phyloP scores from a whole-genome alignment of 2,113 vertebrate species.

The Gopherus evgoodei region DNA sequence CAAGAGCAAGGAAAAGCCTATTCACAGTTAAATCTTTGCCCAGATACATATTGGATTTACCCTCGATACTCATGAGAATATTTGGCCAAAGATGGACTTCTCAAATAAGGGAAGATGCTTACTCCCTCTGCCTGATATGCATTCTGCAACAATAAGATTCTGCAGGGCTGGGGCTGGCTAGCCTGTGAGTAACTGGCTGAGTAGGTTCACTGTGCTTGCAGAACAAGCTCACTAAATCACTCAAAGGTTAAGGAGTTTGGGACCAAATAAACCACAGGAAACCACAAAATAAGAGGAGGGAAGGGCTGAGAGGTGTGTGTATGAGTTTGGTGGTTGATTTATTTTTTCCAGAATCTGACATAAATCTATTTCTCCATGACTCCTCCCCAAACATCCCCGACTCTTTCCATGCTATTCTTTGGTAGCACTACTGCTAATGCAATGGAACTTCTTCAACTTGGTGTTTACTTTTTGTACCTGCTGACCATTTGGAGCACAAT shows the following conservation, averaged over 20 bases:
- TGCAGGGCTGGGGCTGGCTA: background rate
- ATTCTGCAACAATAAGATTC: background rate
- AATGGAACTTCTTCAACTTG: background rate
- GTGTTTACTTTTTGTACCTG: background rate
- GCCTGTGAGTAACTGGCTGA: background rate
- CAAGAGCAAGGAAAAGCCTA: background rate
- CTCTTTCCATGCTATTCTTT: background rate
- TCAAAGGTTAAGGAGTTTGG: background rate
- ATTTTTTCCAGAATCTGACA: background rate
- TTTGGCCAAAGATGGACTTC: background rate
- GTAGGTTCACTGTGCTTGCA: background rate
- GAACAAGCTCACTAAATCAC: background rate
- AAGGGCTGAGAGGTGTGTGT: background rate
- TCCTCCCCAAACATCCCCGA: background rate
- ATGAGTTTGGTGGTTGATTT: background rate
- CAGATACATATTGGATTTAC: background rate
- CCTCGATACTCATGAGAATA: background rate
- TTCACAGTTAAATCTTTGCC: background rate
- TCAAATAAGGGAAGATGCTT: background rate
- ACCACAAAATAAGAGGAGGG: background rate
- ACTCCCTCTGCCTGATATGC: background rate
- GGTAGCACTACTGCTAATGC: background rate
- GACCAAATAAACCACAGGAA: background rate
- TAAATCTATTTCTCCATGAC: background rate
- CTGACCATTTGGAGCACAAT: background rate